These are phyloP conservation scores for Rissa tridactyla DNA, from an alignment of 2,113 vertebrate genomes.

Conservation along the genomic window DNA sequence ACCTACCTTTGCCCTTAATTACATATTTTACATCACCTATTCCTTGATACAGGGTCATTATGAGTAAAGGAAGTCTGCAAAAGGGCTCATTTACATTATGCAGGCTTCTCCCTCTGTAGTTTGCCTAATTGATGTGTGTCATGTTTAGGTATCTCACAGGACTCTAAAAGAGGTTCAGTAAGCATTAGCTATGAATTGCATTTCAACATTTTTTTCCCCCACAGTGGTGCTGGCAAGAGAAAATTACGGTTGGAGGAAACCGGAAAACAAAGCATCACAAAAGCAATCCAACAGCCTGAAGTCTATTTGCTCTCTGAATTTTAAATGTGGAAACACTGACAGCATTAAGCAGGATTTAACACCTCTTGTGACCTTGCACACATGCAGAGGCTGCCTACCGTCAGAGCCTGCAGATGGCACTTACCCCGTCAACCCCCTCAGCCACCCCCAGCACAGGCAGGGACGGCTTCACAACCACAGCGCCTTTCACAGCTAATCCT, in stretches of 20 bases:
- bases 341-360: neutral
- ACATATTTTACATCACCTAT: neutral
- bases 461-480: neutral
- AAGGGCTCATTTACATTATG: neutral
- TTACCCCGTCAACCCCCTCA: neutral
- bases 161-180: neutral
- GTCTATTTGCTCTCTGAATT: neutral
- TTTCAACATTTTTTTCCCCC: neutral
- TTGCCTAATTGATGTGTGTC: neutral
- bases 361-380: neutral
- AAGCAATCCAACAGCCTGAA: neutral
- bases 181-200: neutral
- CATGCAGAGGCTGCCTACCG: fast-evolving
- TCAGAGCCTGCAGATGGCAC: neutral
- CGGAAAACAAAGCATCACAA: neutral
- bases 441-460: too few relatives aligned
- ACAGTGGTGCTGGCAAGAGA: neutral
- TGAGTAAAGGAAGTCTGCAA: neutral
- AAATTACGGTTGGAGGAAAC: neutral
- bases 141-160: neutral
- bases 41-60: neutral
- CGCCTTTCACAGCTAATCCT: neutral
- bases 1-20: neutral
- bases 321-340: neutral
- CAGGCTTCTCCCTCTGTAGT: neutral